These are phyloP conservation scores for Diogma glabrata DNA, from an alignment of 2,888 invertebrate species.

Conservation along the genomic window DNA sequence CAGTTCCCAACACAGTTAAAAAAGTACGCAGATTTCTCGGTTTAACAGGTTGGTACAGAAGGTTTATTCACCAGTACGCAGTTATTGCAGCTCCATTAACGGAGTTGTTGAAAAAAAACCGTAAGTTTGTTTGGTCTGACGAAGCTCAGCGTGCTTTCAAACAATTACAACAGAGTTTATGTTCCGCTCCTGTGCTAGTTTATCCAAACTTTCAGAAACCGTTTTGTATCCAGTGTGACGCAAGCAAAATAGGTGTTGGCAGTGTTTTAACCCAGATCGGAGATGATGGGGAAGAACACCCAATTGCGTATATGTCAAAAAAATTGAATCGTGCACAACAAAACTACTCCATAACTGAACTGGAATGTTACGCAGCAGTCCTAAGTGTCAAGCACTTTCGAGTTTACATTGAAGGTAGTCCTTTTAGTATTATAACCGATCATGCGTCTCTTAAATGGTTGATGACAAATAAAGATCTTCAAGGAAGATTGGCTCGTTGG, in stretches of 20 bases:
- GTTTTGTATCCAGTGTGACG: too few relatives aligned
- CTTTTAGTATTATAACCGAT: too few relatives aligned
- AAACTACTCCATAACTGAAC: background rate
- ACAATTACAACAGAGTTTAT: background rate
- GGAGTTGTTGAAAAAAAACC: too few relatives aligned
- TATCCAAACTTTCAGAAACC: conserved; percentile 1
- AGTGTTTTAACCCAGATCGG: background rate
- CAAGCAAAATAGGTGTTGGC: too few relatives aligned
- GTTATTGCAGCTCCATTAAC: conserved; percentile 13
- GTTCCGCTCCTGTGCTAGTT: background rate
- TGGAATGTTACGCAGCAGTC: background rate
- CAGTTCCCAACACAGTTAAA: conserved; percentile 14
- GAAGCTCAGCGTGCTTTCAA: conserved; percentile 11
- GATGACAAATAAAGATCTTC: too few relatives aligned
- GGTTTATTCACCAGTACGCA: conserved; percentile 6
- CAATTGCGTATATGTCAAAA: background rate
- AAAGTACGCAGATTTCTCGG: conserved; percentile 19
- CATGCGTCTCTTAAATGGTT: too few relatives aligned
- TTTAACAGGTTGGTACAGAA: conserved; percentile 18
- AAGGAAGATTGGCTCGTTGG: too few relatives aligned
- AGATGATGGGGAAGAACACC: background rate
- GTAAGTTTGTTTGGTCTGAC: background rate
- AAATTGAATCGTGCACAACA: too few relatives aligned
- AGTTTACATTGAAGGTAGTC: too few relatives aligned
- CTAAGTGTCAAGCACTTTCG: too few relatives aligned